Base-by-base conservation (phyloP, 2,797 vertebrate species). In the Chiroxiphia lanceolata region DNA sequence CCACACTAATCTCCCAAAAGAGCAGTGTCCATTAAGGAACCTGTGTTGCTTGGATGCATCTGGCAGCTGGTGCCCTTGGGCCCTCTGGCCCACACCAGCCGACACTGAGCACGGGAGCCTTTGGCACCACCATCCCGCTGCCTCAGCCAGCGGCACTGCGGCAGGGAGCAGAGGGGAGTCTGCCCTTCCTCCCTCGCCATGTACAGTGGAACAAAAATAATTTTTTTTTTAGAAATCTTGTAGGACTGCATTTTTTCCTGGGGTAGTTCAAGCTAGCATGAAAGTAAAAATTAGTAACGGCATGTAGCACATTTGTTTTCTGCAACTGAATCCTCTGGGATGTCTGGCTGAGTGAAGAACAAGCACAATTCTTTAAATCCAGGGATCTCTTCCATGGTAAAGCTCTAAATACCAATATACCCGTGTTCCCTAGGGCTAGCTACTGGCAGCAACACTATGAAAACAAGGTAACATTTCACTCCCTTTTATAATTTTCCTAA, bases 61-160 rank as follows among this genome's bases (percentile, higher is more conserved):
- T 60, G 82, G 51, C 78, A 84, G 33, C 59, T 67, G 79, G 27
- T 33, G 38, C 20, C 20, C 47, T 10, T 1, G 9, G 29, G 36
- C 23, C 5, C 67, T 48, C 16, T 11, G 22, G 13, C 16, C 16
- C 38, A 3, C 40, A 21, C 5, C 33, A 31, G 56, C 16, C 0
- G 0, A 13, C 23, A 3, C 1, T 0, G 9, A 54, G 8, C 0
- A 0, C 10, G 20, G 53, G 6, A n/a, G 18, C 34, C 29, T 16
- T 31, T 0, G 3, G 21, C 38, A 42, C 9, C 1, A 3, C 26
- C 16, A 6, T 44, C 33, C 31, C 2, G 0, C 50, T n/a, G 44
- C 26, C 71, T 18, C 20, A 1, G 2, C 18, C 0, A 3, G 53
- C n/a, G 0, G 0, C 0, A 2, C 47, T 29, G 0, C 2, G 7